These are phyloP conservation scores for Palloptera scutellata DNA, from an alignment of 2,888 invertebrate species.

Conservation along the genomic window DNA sequence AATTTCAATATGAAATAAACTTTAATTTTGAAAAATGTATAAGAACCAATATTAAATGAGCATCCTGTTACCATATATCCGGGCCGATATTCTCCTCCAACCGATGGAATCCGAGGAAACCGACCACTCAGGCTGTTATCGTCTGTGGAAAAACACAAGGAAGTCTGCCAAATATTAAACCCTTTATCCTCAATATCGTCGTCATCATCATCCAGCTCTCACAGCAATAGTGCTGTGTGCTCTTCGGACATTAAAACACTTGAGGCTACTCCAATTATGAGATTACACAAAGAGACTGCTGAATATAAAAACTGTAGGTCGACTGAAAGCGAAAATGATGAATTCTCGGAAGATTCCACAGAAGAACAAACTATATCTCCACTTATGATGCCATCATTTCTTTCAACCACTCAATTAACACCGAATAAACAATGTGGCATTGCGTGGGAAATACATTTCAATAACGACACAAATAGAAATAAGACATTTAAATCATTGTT, in stretches of 20 bases:
- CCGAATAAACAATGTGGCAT: slow-evolving; percentile 81
- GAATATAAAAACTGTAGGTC: slow-evolving; percentile 44
- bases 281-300: slow-evolving; percentile 11
- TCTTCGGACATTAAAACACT: slow-evolving; percentile 32
- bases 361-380: slow-evolving; percentile 75
- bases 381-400: slow-evolving; percentile 56
- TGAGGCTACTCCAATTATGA: slow-evolving; percentile 28
- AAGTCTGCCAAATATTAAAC: slow-evolving; percentile 72
- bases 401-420: slow-evolving; percentile 67
- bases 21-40: slow-evolving; percentile 7
- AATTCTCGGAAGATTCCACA: slow-evolving; percentile 85
- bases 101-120: slow-evolving; percentile 45
- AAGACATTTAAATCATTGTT: slow-evolving; percentile 31
- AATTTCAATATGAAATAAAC: background rate
- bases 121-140: slow-evolving; percentile 50
- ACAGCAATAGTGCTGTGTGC: slow-evolving; percentile 36
- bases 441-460: slow-evolving; percentile 87
- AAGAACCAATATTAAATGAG: slow-evolving; percentile 67
- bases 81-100: slow-evolving; percentile 62
- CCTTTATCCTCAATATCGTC: slow-evolving; percentile 49
- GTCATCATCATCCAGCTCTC: slow-evolving; percentile 41
- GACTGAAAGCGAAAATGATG: slow-evolving; percentile 64
- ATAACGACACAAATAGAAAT: slow-evolving; percentile 64
- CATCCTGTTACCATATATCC: slow-evolving; percentile 75
- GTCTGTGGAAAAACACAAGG: slow-evolving; percentile 81